Conservation (phyloP, 2,113 vertebrate genomes). For the Ranitomeya variabilis region DNA sequence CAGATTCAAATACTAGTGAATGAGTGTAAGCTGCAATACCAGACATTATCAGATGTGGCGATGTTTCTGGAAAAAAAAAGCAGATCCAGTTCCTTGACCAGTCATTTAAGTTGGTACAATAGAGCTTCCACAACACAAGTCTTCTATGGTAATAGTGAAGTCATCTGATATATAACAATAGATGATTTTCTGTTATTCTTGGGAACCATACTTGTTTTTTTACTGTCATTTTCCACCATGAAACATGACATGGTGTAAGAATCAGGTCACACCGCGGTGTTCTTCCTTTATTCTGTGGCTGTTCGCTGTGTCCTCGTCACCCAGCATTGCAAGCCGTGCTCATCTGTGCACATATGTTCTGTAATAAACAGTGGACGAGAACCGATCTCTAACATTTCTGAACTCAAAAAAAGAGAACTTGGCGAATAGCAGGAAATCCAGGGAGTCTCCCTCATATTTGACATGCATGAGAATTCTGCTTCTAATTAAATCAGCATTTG, state of each 20-base stretch:
- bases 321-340: conserved; percentile 22
- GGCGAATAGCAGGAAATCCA: conserved; percentile 46
- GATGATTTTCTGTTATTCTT: not conserved
- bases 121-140: not conserved
- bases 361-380: conserved; percentile 22
- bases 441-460: conserved; percentile 50
- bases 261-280: not conserved
- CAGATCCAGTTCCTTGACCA: no score
- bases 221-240: not conserved
- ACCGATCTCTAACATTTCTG: conserved; percentile 30
- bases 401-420: conserved; percentile 38
- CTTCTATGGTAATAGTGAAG: not conserved
- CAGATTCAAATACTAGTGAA: not conserved
- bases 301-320: not conserved
- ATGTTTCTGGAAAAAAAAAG: not conserved
- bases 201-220: not conserved
- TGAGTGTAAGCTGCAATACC: not conserved
- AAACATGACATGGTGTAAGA: not conserved
- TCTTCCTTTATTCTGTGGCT: not conserved
- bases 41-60: not conserved
- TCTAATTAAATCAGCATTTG: conserved; percentile 46
- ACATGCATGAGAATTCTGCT: conserved; percentile 49
- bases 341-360: not conserved
- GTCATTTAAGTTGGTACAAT: not conserved
- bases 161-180: not conserved